Evolutionary conservation across 2,888 invertebrate species (phyloP), one percentile per base, ranked within the genome.

Genomic region (Subacronicta megacephala): DNA sequence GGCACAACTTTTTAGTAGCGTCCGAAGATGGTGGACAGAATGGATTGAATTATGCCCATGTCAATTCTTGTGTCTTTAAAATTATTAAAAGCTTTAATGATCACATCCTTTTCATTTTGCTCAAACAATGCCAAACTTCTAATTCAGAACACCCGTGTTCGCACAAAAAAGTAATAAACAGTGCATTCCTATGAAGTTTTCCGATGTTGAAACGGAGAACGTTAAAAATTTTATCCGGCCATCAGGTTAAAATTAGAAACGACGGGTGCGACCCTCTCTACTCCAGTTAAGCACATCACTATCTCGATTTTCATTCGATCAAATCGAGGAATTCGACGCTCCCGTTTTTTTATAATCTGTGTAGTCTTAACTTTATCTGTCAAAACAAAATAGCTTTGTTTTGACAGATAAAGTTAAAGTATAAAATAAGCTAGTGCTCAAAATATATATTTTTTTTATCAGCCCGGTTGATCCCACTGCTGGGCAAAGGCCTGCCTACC

Each of bases 141-240:
- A 64, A 67, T 67, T 63, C 23, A 55, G 43, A 60, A 40, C 38
- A 54, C 51, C 57, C 38, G 31, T 58, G 41, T 53, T 18, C 36
- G 23, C 49, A 59, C 54, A 46, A 52, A 47, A 69, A 73, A 71
- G 52, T 56, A 60, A n/a, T 61, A 56, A 57, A 59, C 42, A n/a
- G 40, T 54, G 35, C 57, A 71, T 71, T 63, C 56, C 53, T 67
- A 59, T 55, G 45, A 69, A 66, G 62, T 60, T 68, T 54, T 60
- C 54, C 51, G 56, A 31, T 57, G 62, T 60, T 61, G 38, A 58
- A 57, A 51, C 64, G 45, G 59, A 60, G 46, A 44, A 42, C 54
- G 55, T 69, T 75, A 75, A 75, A 73, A 69, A 60, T 72, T 72
- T 69, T 51, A 72, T 72, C 74, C 45, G 58, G 56, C 53, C 62